A percentile compares a stretch with the other conserved stretches of the same genome.
Conservation (phyloP, 2,888 invertebrate species). For the Sesamia inferens region DNA sequence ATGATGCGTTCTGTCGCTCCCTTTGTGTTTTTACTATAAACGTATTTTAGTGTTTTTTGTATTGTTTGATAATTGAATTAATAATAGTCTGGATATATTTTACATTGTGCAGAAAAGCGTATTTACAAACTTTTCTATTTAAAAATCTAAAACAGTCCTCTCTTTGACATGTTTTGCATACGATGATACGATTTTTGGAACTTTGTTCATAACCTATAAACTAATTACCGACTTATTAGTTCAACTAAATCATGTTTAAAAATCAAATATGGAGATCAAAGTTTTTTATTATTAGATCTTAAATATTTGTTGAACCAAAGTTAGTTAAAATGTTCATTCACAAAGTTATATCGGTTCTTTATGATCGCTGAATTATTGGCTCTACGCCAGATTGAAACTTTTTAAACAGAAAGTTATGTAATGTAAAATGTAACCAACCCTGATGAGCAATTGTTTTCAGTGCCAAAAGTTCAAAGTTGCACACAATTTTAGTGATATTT, state of each 20-base stretch:
- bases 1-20: slow-evolving; percentile 25
- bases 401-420: slow-evolving; percentile 26
- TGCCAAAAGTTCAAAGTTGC: slow-evolving; percentile 5
- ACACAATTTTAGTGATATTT: not conserved
- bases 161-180: not conserved
- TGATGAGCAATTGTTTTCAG: slow-evolving; percentile 10
- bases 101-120: not conserved
- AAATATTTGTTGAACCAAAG: slow-evolving; percentile 28
- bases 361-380: slow-evolving; percentile 33
- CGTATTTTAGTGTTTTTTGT: not conserved
- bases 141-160: not conserved
- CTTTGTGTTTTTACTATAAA: slow-evolving; percentile 12
- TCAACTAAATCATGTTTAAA: not conserved
- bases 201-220: not conserved
- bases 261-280: slow-evolving; percentile 1
- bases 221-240: too few relatives aligned
- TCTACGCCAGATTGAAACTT: slow-evolving; percentile 32
- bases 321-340: slow-evolving; percentile 43
- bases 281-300: slow-evolving; percentile 2
- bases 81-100: not conserved
- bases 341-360: slow-evolving; percentile 40
- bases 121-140: not conserved
- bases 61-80: not conserved
- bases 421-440: slow-evolving; percentile 25
- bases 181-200: not conserved